Evolutionary conservation across 2,888 invertebrate genomes (phyloP).

Genomic region (Drosophila recens): DNA sequence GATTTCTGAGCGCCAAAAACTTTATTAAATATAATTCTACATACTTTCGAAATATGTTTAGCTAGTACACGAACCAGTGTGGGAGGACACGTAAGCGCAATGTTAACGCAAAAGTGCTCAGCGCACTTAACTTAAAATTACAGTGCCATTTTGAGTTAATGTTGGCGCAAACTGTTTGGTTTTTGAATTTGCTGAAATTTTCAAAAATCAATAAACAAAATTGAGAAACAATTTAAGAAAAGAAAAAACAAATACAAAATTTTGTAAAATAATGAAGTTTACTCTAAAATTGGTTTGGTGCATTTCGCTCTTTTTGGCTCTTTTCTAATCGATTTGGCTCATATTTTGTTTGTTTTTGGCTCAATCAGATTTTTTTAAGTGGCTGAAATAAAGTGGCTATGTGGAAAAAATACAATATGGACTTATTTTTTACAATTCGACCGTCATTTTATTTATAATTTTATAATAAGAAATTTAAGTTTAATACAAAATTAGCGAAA

Average conservation of each 20-base stretch:
- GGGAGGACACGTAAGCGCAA: background rate
- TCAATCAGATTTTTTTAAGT: no score
- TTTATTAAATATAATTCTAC: background rate
- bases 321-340: no score
- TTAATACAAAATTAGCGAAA: slow-evolving; percentile 66
- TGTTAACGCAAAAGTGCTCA: slow-evolving; percentile 5
- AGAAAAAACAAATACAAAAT: no score
- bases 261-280: no score
- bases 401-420: background rate
- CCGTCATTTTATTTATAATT: slow-evolving; percentile 59
- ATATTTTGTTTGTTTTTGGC: no score
- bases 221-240: no score
- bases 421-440: slow-evolving; percentile 56
- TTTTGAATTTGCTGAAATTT: background rate
- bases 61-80: background rate
- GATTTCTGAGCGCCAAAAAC: background rate
- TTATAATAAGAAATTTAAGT: slow-evolving; percentile 67
- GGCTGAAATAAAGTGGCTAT: background rate
- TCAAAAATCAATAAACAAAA: no score
- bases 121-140: slow-evolving; percentile 1
- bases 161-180: background rate
- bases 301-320: no score
- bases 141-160: background rate
- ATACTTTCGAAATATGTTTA: background rate
- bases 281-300: no score